phyloP scores from a whole-genome alignment of 2,113 vertebrate genomes.

The Pomatostomus ruficeps region DNA sequence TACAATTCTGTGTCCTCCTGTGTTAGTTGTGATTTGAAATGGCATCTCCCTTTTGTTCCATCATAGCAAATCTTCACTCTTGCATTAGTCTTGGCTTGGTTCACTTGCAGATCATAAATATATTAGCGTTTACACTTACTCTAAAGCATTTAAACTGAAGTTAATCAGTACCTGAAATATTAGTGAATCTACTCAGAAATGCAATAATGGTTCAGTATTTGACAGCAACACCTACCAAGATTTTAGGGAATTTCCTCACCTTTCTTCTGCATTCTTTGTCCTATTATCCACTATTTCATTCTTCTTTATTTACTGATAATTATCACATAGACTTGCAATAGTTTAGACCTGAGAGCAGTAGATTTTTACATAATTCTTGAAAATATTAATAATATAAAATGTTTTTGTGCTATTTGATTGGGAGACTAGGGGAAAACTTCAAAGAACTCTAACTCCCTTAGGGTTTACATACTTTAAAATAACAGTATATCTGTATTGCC shows the following conservation, averaged over 20 bases:
- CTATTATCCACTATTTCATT: background rate
- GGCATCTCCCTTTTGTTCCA: background rate
- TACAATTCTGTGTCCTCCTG: background rate
- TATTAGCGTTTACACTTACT: background rate
- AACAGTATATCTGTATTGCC: conserved; percentile 11
- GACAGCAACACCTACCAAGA: background rate
- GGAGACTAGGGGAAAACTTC: background rate
- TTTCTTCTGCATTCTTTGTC: background rate
- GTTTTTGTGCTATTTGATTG: background rate
- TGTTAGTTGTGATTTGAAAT: background rate
- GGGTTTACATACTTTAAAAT: conserved; percentile 39
- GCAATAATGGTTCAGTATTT: background rate
- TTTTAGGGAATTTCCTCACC: background rate
- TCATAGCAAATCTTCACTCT: background rate
- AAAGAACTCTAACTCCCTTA: conserved; percentile 31
- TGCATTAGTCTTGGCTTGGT: background rate
- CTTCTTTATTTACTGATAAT: background rate
- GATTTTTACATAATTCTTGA: conserved; percentile 4
- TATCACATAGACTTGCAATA: background rate
- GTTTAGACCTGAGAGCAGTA: background rate
- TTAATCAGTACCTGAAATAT: background rate
- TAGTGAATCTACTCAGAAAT: background rate
- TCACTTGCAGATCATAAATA: background rate
- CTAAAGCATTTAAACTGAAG: background rate
- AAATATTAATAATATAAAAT: background rate